Evolutionary conservation across 1,140 invertebrate genomes (phyloP).

Genomic region (Aphis gossypii): DNA sequence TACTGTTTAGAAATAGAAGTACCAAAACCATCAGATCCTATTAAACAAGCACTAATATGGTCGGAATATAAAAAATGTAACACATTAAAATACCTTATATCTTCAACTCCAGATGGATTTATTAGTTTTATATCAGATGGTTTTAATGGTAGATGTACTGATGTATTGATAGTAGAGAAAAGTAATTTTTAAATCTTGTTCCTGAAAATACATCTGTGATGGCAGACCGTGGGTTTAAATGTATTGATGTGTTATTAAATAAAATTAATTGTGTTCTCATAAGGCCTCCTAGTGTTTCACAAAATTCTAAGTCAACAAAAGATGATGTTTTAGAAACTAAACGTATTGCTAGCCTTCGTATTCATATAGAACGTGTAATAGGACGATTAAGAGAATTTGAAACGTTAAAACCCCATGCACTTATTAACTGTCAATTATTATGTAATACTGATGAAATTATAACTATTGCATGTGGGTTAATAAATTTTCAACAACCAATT

Average conservation of each 20-base stretch:
- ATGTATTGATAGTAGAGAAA: slow-evolving; percentile 63
- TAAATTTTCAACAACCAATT: neutral
- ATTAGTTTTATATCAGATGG: slow-evolving; percentile 65
- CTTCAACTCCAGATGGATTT: slow-evolving; percentile 64
- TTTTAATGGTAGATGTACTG: slow-evolving; percentile 64
- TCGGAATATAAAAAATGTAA: slow-evolving; percentile 66
- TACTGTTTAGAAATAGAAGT: slow-evolving; percentile 65
- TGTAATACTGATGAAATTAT: neutral
- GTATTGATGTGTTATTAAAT: slow-evolving; percentile 60
- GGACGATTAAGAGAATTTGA: too few species aligned
- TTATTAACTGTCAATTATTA: too few species aligned
- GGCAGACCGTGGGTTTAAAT: slow-evolving; percentile 63
- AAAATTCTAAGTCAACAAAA: too few species aligned
- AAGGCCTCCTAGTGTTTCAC: too few species aligned
- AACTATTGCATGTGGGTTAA: neutral
- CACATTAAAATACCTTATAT: slow-evolving; percentile 66
- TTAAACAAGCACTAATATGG: slow-evolving; percentile 65
- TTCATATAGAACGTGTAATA: slow-evolving; percentile 2
- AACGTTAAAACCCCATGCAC: too few species aligned
- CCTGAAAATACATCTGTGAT: slow-evolving; percentile 61
- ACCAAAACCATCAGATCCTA: slow-evolving; percentile 64
- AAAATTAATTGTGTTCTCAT: neutral
- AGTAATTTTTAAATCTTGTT: slow-evolving; percentile 63
- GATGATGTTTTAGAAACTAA: too few species aligned
- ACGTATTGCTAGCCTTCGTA: too few species aligned